These are phyloP conservation scores for Oreortyx pictus DNA, from an alignment of 2,797 vertebrate genomes.

Conservation along the genomic window DNA sequence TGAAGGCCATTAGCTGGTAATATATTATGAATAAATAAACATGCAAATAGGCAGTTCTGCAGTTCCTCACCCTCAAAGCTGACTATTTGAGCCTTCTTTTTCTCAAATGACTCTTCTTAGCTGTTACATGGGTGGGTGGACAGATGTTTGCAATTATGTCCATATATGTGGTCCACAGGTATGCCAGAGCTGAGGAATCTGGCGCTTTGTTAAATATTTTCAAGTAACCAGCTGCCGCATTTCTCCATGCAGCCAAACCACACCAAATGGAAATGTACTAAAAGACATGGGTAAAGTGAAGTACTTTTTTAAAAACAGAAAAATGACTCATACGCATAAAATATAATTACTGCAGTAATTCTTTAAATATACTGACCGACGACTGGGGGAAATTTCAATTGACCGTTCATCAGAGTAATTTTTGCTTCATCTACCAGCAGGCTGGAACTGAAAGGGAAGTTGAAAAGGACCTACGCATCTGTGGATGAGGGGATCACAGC, in stretches of 20 bases:
- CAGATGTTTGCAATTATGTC: slow-evolving; percentile 83
- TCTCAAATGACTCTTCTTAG: slow-evolving; percentile 70
- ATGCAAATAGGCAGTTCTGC: slow-evolving; percentile 40
- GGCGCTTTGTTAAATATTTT: slow-evolving; percentile 78
- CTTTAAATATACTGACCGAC: slow-evolving; percentile 74
- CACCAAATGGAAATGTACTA: slow-evolving; percentile 84
- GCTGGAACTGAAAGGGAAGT: background rate
- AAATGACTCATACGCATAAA: slow-evolving; percentile 80
- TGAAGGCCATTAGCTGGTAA: slow-evolving; percentile 37
- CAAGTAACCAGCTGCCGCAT: slow-evolving; percentile 76
- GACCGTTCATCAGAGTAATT: slow-evolving; percentile 47
- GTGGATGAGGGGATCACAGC: background rate
- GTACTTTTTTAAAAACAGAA: slow-evolving; percentile 78
- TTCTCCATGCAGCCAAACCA: slow-evolving; percentile 77
- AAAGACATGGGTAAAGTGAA: slow-evolving; percentile 77
- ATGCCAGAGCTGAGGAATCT: slow-evolving; percentile 77
- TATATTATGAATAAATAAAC: slow-evolving; percentile 60
- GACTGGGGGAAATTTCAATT: slow-evolving; percentile 53
- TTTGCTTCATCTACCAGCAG: slow-evolving; percentile 19
- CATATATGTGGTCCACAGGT: slow-evolving; percentile 81
- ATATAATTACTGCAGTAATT: slow-evolving; percentile 78
- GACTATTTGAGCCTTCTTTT: slow-evolving; percentile 72
- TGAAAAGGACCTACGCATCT: background rate
- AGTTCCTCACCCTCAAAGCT: slow-evolving; percentile 44
- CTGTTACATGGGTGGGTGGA: slow-evolving; percentile 74